Conservation (phyloP, 2,797 vertebrate species). For the Selene dorsalis region DNA sequence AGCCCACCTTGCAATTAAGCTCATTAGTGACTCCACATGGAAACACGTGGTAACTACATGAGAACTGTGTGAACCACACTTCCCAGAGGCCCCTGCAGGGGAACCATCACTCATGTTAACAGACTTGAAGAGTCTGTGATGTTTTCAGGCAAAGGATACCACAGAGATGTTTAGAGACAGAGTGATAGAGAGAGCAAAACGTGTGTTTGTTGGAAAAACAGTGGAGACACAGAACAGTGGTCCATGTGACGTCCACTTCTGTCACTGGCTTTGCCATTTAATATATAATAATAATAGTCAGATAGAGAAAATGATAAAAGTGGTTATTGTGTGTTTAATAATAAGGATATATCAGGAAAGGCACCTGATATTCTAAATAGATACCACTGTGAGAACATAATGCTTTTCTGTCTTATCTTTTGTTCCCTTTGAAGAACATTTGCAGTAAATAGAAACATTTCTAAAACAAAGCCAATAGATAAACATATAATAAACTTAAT, state of each 20-base stretch:
- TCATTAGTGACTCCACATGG: slow-evolving; percentile 50
- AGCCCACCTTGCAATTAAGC: slow-evolving; percentile 4
- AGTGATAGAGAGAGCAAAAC: slow-evolving; percentile 1
- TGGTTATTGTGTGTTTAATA: not conserved
- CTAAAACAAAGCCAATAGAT: not conserved
- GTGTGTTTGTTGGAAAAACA: slow-evolving; percentile 15
- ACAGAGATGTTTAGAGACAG: not conserved
- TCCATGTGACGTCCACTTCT: slow-evolving; percentile 1
- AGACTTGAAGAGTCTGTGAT: not conserved
- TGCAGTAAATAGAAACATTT: not conserved
- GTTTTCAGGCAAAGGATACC: not conserved
- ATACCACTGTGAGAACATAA: not conserved
- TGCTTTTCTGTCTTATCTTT: not conserved
- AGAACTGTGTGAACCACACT: not conserved
- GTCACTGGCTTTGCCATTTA: not conserved
- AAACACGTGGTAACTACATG: slow-evolving; percentile 20
- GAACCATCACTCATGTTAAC: not conserved
- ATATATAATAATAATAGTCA: too few relatives aligned
- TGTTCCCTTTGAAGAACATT: not conserved
- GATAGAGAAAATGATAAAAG: too few relatives aligned
- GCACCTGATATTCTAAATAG: not conserved
- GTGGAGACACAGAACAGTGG: not conserved
- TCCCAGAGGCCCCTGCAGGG: slow-evolving; percentile 14
- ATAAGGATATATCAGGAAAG: not conserved
- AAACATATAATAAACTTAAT: too few relatives aligned